These are phyloP conservation scores for Neocrepidodera transversa DNA, from an alignment of 2,888 invertebrate genomes.

Conservation along the genomic window DNA sequence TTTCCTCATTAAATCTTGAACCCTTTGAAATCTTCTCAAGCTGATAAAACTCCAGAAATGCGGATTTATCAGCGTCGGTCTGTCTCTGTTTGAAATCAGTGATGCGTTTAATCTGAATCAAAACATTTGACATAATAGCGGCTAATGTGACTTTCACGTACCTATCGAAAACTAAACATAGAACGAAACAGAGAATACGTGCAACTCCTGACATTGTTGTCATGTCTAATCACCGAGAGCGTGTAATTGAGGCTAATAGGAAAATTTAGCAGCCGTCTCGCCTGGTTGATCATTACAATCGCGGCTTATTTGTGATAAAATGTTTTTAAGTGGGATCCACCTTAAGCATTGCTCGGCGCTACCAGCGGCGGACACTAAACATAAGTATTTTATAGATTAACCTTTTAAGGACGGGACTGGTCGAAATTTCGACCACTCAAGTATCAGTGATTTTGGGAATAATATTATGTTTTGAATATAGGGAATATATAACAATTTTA, in stretches of 20 bases:
- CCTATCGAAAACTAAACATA: background rate
- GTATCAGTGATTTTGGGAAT: no score
- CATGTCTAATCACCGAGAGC: constrained; percentile 31
- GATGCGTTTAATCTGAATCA: constrained; percentile 6
- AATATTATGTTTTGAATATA: no score
- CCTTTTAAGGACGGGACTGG: no score
- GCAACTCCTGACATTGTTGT: constrained; percentile 15
- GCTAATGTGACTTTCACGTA: constrained; percentile 25
- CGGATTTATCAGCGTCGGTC: background rate
- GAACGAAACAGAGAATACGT: background rate
- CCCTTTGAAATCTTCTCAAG: background rate
- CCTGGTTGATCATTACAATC: constrained; percentile 37
- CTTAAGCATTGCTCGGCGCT: constrained; percentile 1
- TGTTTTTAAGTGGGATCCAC: constrained; percentile 14
- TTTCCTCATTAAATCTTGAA: no score
- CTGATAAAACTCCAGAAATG: background rate
- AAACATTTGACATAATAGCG: constrained; percentile 10
- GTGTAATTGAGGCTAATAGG: constrained; percentile 43
- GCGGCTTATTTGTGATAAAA: constrained; percentile 27
- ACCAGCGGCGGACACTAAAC: background rate
- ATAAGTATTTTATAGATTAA: no score
- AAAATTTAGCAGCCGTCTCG: constrained; percentile 41
- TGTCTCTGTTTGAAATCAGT: background rate
- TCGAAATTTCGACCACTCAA: no score
- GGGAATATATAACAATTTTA: no score